Evolutionary conservation across 2,113 vertebrate species (phyloP).

Genomic region (Macquaria ambigua): DNA sequence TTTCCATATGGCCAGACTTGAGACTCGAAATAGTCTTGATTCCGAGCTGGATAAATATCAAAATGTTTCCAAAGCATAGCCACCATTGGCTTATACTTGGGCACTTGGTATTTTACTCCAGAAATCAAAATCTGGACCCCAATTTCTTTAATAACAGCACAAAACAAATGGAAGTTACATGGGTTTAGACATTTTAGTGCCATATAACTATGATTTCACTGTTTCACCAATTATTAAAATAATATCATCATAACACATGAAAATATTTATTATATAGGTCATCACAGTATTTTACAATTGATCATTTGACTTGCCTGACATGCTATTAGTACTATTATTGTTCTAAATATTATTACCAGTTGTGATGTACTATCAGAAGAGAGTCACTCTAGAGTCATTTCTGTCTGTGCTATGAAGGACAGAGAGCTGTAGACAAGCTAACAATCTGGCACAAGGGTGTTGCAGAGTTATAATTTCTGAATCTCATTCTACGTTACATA

Average conservation of each 20-base stretch:
- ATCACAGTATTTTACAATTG: not conserved
- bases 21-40: conserved; percentile 5
- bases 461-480: conserved; percentile 65
- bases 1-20: conserved; percentile 16
- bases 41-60: conserved; percentile 15
- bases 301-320: not conserved
- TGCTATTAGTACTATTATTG: not conserved
- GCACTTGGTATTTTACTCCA: conserved; percentile 30
- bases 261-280: too few species aligned
- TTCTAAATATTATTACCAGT: not conserved
- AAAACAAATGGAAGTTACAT: not conserved
- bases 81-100: conserved; percentile 22
- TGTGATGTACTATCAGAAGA: not conserved
- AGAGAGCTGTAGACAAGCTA: conserved; percentile 35
- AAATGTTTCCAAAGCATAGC: conserved; percentile 6
- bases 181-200: not conserved
- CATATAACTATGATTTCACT: not conserved
- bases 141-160: not conserved
- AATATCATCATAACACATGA: not conserved
- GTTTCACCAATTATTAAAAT: not conserved
- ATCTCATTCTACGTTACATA: conserved; percentile 48
- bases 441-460: conserved; percentile 53
- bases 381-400: conserved; percentile 4
- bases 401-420: conserved; percentile 26
- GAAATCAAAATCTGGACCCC: conserved; percentile 12